Conservation (phyloP, 2,888 invertebrate species). For the Byasa hedistus region DNA sequence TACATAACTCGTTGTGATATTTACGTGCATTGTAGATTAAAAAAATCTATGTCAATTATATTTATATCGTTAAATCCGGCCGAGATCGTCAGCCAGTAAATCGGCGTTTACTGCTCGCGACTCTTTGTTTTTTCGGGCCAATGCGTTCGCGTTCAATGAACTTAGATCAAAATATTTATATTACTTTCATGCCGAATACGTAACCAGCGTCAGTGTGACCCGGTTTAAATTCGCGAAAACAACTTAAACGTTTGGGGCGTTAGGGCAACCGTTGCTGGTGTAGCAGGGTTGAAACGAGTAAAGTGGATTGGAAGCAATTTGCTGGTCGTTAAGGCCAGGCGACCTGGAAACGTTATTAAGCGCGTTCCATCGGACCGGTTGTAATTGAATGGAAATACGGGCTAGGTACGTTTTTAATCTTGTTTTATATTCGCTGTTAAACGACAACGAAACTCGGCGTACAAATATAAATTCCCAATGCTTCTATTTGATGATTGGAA, state of each 20-base stretch:
- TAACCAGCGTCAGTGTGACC: slow-evolving; percentile 32
- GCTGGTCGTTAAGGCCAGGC: slow-evolving; percentile 19
- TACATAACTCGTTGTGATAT: background rate
- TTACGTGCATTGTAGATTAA: background rate
- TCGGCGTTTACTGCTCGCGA: slow-evolving; percentile 22
- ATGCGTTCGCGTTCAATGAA: slow-evolving; percentile 41
- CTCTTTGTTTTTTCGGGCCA: slow-evolving; percentile 40
- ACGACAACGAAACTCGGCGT: background rate
- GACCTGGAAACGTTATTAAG: slow-evolving; percentile 25
- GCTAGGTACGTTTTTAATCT: slow-evolving; percentile 10
- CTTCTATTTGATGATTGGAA: background rate
- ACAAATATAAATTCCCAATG: background rate
- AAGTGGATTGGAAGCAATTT: slow-evolving; percentile 25
- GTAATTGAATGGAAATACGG: slow-evolving; percentile 34
- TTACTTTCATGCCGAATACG: slow-evolving; percentile 28
- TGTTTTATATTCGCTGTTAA: slow-evolving; percentile 3
- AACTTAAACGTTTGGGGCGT: background rate
- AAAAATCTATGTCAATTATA: background rate
- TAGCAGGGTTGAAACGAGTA: background rate
- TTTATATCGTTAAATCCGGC: slow-evolving; percentile 9
- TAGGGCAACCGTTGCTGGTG: background rate
- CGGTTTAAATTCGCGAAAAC: slow-evolving; percentile 24
- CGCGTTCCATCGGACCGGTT: slow-evolving; percentile 24
- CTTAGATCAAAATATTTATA: slow-evolving; percentile 39
- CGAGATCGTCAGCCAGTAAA: slow-evolving; percentile 18